These are phyloP conservation scores for Leptinotarsa juncta DNA, from an alignment of 2,888 invertebrate genomes.

Conservation along the genomic window DNA sequence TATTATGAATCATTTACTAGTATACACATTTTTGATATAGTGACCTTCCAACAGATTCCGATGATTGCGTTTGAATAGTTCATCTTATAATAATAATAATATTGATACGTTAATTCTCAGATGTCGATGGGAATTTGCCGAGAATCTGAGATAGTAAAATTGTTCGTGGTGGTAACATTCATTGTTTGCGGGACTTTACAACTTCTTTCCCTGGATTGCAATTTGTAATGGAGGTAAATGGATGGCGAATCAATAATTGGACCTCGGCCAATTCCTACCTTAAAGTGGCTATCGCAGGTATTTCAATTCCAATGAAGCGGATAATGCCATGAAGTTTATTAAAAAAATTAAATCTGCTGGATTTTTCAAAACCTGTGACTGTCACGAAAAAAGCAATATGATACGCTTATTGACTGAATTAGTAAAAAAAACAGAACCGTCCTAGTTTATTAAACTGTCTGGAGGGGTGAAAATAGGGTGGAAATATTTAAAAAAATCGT, in stretches of 20 bases:
- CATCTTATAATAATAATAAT: too few relatives aligned
- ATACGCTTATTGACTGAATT: too few relatives aligned
- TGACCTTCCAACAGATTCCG: not conserved
- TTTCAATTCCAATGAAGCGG: slow-evolving; percentile 31
- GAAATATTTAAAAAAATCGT: too few relatives aligned
- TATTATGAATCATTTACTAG: not conserved
- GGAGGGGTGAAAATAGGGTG: too few relatives aligned
- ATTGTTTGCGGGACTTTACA: slow-evolving; percentile 35
- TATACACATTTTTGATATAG: not conserved
- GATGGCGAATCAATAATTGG: slow-evolving; percentile 40
- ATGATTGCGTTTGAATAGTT: not conserved
- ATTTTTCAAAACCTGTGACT: too few relatives aligned
- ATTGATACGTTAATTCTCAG: too few relatives aligned
- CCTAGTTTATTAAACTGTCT: too few relatives aligned
- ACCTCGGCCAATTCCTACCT: slow-evolving; percentile 35
- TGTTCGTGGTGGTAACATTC: slow-evolving; percentile 33
- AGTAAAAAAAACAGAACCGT: too few relatives aligned
- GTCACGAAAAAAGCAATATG: too few relatives aligned
- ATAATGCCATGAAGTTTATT: slow-evolving; percentile 23
- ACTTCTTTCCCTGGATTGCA: slow-evolving; percentile 38
- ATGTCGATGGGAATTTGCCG: not conserved
- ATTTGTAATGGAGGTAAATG: slow-evolving; percentile 42
- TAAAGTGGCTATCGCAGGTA: slow-evolving; percentile 33
- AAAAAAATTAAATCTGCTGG: slow-evolving; percentile 4
- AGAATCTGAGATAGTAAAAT: slow-evolving; percentile 27